A percentile compares a stretch with the other conserved stretches of the same genome.
phyloP scores from a whole-genome alignment of 2,888 invertebrate genomes.

The Troglohyphantes excavatus region DNA sequence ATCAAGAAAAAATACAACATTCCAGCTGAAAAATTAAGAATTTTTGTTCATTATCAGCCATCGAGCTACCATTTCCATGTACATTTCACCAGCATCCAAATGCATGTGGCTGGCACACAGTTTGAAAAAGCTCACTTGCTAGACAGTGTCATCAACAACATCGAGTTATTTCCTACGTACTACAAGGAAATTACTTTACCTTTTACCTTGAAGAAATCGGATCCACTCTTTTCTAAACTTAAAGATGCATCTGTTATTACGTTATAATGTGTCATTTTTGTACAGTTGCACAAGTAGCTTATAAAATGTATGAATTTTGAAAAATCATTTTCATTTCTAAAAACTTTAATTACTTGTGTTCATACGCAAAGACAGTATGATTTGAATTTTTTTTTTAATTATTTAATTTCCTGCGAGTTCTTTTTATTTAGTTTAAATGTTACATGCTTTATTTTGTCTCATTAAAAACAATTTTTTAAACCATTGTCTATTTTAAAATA shows the following conservation, averaged over 20 bases:
- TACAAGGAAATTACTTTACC: conserved; percentile 92
- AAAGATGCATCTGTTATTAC: conserved; percentile 25
- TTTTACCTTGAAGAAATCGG: conserved; percentile 90
- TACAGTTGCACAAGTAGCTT: not conserved
- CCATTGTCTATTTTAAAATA: no score
- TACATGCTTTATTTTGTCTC: no score
- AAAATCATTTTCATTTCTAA: no score
- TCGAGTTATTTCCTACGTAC: conserved; percentile 91
- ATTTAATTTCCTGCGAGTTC: no score
- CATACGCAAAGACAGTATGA: no score
- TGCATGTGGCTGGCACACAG: conserved; percentile 89
- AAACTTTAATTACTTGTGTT: no score
- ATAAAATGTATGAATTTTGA: no score
- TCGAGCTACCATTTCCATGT: conserved; percentile 98
- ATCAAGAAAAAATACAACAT: conserved; percentile 91
- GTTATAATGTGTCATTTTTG: not conserved
- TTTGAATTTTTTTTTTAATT: no score
- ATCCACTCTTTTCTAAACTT: conserved; percentile 84
- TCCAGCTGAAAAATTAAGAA: conserved; percentile 86
- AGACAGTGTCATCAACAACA: conserved; percentile 93
- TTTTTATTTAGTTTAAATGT: no score
- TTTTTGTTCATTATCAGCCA: conserved; percentile 97
- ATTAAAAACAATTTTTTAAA: no score
- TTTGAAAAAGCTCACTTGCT: conserved; percentile 94
- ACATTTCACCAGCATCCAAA: conserved; percentile 92